Evolutionary conservation across 2,888 invertebrate genomes (phyloP), one percentile per base, ranked within the genome.

Genomic region (Diaperis boleti): DNA sequence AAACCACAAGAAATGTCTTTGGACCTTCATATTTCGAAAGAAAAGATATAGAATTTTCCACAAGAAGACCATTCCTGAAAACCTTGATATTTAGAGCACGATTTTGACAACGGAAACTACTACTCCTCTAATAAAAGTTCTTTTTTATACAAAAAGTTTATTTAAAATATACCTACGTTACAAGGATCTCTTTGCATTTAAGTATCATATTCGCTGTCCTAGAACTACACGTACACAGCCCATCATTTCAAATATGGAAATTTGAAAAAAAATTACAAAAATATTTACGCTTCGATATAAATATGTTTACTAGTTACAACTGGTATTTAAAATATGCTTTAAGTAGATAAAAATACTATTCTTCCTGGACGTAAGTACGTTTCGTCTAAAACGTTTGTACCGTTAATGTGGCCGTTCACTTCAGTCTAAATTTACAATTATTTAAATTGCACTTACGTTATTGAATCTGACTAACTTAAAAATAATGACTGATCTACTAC

Each of bases 141-240:
- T 8, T 2, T 5, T 26, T 26, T n/a, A 5, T 26, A 26, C 26
- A 33, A 33, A 33, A 33, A 33, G 2, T 33, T 33, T 33, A 33
- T 33, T 33, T 33, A 33, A 33, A 33, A 33, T 33, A 10, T 33
- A 33, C 11, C 33, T 33, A 33, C 33, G 11, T 33, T 10, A 26
- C 11, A 33, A 7, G 33, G n/a, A n/a, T 10, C 2, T 13, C 1
- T 13, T 11, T 33, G 13, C 11, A 33, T 33, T 33, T 33, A 26
- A 26, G 26, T 26, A 26, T 26, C 33, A 10, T 4, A n/a, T 33
- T 33, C 33, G 13, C 31, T 10, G 33, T 33, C n/a, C 33, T 33
- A 33, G 11, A 33, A 11, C 33, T 26, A 33, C 33, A 33, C 33
- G 13, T 10, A 33, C 33, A 33, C 33, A 33, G 33, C 33, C 33